Base-by-base conservation (phyloP, 2,797 vertebrate species). In the Limnodromus scolopaceus region DNA sequence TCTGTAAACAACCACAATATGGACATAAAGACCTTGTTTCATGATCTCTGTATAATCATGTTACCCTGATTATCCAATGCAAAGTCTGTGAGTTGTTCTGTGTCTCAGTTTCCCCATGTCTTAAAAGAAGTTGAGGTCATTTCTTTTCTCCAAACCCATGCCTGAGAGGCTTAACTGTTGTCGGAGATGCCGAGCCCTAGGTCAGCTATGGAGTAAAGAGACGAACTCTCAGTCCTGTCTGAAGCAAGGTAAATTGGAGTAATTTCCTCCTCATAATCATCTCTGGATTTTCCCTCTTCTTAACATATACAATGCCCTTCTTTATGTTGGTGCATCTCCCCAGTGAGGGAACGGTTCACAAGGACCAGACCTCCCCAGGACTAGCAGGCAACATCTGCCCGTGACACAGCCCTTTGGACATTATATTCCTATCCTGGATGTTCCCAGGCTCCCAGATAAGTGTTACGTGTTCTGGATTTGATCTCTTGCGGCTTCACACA, bases 31-130 rank as follows among this genome's bases (percentile, higher is more conserved):
- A n/a, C 3, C 7, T 43, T 55, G 4, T 71, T 81, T 57, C 27
- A 14, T 39, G 20, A 71, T 30, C 14, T 53, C 23, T 38, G 2
- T 32, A 10, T 18, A 57, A 54, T 22, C 10, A 16, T 0, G 0
- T 49, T 48, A 34, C 15, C 48, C 53, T 38, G 45, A 34, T 32
- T 5, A 5, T 49, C 41, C 36, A 46, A 6, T 3, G 15, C 38
- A 46, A 23, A 43, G 13, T 13, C 41, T 34, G 43, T 16, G 25
- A 49, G 65, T 53, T 71, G 11, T 14, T 68, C 30, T n/a, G 27
- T n/a, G 41, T 27, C 49, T 66, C 74, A 17, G 24, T 55, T 72
- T 76, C 38, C 7, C 24, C 14, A 11, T 10, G 10, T 63, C 7
- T 80, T 54, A 34, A 80, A 71, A 13, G 9, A 79, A 49, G 20